Evolutionary conservation across 2,113 vertebrate species (phyloP), one percentile per base, ranked within the genome.

Genomic region (Zapornia atra): DNA sequence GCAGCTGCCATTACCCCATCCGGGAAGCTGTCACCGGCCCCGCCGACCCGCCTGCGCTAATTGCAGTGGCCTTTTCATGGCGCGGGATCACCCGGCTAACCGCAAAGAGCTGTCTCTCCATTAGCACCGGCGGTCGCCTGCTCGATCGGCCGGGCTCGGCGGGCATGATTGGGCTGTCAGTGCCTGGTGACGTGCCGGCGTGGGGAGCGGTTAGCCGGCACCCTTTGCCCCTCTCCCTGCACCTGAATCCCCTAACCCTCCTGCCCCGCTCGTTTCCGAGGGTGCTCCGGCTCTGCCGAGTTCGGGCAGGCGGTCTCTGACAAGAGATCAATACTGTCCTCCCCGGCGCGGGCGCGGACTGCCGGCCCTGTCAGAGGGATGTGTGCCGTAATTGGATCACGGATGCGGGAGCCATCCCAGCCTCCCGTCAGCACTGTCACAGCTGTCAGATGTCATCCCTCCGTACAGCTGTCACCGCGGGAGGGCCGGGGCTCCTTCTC

Each of bases 321-420:
- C 99, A 99, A 99, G 98, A 99, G 99, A 99, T 99, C 99, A 98
- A 99, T 99, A 98, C 96, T 98, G 99, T 99, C 99, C 98, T 99
- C 98, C 98, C 97, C 98, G 98, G 98, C 98, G 98, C 99, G 98
- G 99, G 98, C 98, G 98, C 99, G 98, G 98, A 99, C 99, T 99
- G 99, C 98, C 98, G 99, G 98, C 98, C 98, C 98, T 99, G 99
- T 99, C 99, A 99, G 99, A 99, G 98, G 99, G 98, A 98, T 98
- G 98, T 97, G 98, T 93, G 98, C 99, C 98, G 98, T 99, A 99
- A 99, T 99, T 99, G 99, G 99, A 99, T 99, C 99, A 98, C 98
- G 98, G 98, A 98, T 98, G 98, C 98, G 98, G 98, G 98, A 99
- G 99, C 99, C 98, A 97, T 99, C 98, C 97, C 98, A 97, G 98